Percentiles rank a stretch among this genome's conserved stretches.
These are phyloP conservation scores for Zaprionus camerounensis DNA, from an alignment of 1,140 invertebrate species.

Conservation along the genomic window DNA sequence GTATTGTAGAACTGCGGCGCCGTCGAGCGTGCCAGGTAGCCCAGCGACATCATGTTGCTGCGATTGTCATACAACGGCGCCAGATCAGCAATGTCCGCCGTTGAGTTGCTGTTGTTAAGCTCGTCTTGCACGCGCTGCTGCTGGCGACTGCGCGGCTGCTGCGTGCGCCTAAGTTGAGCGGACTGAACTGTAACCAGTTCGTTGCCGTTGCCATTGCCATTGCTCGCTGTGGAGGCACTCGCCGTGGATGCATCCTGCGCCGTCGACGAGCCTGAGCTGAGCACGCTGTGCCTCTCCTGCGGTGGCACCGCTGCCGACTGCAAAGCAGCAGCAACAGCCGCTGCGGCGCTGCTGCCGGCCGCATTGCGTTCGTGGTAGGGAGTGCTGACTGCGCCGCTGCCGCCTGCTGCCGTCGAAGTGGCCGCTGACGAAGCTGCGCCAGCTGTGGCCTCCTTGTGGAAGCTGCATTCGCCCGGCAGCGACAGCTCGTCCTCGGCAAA, in stretches of 20 bases:
- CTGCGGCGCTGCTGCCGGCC: conserved; percentile 22
- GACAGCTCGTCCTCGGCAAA: conserved; percentile 89
- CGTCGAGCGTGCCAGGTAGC: conserved; percentile 66
- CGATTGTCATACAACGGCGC: conserved; percentile 78
- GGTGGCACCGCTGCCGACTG: conserved; percentile 45
- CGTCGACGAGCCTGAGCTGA: conserved; percentile 75
- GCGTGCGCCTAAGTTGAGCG: conserved; percentile 40
- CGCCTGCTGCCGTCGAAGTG: conserved; percentile 32
- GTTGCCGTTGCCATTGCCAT: conserved; percentile 6
- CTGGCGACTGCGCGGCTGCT: conserved; percentile 52
- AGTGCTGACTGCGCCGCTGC: conserved; percentile 74
- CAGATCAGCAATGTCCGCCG: conserved; percentile 71
- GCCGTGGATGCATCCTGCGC: conserved; percentile 73
- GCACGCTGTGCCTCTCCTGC: conserved; percentile 83
- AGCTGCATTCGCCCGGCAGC: conserved; percentile 85
- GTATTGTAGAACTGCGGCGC: conserved; percentile 79
- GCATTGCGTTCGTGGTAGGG: conserved; percentile 83
- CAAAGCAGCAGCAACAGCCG: conserved; percentile 58
- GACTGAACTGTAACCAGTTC: neutral
- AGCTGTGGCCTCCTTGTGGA: conserved; percentile 78
- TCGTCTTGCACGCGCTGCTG: conserved; percentile 55
- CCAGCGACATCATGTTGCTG: conserved; percentile 80
- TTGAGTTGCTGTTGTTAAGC: conserved; percentile 74
- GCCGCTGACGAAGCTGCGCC: neutral
- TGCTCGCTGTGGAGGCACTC: conserved; percentile 49